phyloP scores from a whole-genome alignment of 2,797 vertebrate genomes.

The Rachycentron canadum region DNA sequence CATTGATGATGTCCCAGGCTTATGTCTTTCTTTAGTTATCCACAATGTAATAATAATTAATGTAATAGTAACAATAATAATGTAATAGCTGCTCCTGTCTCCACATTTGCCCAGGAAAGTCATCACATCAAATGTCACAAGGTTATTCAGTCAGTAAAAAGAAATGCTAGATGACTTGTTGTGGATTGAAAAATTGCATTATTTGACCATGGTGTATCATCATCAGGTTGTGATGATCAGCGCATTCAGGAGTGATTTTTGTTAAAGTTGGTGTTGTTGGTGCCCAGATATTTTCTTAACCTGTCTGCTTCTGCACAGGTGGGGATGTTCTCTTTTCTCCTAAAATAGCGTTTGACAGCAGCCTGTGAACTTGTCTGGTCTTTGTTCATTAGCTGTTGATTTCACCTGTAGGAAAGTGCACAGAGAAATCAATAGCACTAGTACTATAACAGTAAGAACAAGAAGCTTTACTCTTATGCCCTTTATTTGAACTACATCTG shows the following conservation, averaged over 20 bases:
- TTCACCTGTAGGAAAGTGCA: slow-evolving; percentile 35
- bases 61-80: no score
- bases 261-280: neutral
- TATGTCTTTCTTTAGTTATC: no score
- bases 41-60: no score
- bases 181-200: neutral
- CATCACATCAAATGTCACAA: neutral
- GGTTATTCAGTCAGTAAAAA: neutral
- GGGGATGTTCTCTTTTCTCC: slow-evolving; percentile 10
- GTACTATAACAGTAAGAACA: slow-evolving; percentile 22
- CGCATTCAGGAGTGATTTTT: neutral
- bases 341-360: slow-evolving; percentile 22
- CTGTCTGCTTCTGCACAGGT: slow-evolving; percentile 1
- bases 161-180: neutral
- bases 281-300: neutral
- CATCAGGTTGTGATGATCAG: neutral
- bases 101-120: neutral
- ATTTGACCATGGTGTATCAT: neutral
- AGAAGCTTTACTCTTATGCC: neutral
- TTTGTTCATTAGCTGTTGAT: slow-evolving; percentile 40
- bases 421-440: slow-evolving; percentile 49
- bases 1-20: neutral
- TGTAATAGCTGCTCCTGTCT: neutral
- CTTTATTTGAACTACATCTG: slow-evolving; percentile 20
- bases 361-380: slow-evolving; percentile 3